Evolutionary conservation across 1,140 invertebrate genomes (phyloP).

Genomic region (Harpegnathos saltator): DNA sequence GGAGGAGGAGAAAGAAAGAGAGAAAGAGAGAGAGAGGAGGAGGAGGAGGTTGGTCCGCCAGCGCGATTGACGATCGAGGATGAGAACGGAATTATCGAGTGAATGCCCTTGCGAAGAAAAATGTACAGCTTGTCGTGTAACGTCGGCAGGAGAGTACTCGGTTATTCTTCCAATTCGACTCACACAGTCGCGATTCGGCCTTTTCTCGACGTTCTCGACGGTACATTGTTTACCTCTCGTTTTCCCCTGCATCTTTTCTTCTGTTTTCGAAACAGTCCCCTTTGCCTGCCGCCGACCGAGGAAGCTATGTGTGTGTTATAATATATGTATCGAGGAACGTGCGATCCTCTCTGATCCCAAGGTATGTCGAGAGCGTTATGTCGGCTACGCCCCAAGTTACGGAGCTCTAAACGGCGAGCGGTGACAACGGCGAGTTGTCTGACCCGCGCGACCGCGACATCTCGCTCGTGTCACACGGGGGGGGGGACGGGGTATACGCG

Average conservation of each 20-base stretch:
- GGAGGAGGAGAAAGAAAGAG: no score
- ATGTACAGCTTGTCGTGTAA: slow-evolving; percentile 58
- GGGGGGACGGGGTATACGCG: slow-evolving; percentile 25
- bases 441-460: not conserved
- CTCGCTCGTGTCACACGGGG: slow-evolving; percentile 7
- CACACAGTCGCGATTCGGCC: not conserved
- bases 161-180: not conserved
- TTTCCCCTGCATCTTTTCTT: not conserved
- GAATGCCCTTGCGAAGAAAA: slow-evolving; percentile 70
- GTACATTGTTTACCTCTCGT: no score
- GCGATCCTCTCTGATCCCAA: slow-evolving; percentile 3
- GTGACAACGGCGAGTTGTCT: slow-evolving; percentile 10
- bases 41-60: slow-evolving; percentile 59
- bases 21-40: no score
- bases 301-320: no score
- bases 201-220: not conserved
- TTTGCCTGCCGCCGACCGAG: slow-evolving; percentile 56
- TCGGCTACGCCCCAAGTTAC: slow-evolving; percentile 42
- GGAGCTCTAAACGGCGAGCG: slow-evolving; percentile 48
- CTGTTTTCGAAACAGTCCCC: not conserved
- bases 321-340: slow-evolving; percentile 9
- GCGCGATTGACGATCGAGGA: slow-evolving; percentile 52
- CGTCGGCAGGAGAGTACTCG: slow-evolving; percentile 49
- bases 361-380: slow-evolving; percentile 55
- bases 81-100: slow-evolving; percentile 52